Percentiles rank a stretch among this genome's conserved stretches.
Evolutionary conservation across 2,113 vertebrate genomes (phyloP).

Genomic region (Scomber japonicus): DNA sequence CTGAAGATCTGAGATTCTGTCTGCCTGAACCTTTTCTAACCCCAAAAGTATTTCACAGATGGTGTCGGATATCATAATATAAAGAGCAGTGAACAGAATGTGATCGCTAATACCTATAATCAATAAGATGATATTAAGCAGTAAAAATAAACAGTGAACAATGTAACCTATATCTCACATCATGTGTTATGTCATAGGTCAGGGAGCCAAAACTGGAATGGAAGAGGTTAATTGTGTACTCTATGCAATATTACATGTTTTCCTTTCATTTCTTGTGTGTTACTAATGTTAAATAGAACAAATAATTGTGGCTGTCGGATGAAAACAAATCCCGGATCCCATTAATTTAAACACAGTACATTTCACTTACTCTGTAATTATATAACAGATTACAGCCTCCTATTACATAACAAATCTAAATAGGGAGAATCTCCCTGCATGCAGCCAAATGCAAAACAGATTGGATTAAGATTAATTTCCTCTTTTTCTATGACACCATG

Average conservation of each 20-base stretch:
- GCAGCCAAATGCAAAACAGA: conserved; percentile 37
- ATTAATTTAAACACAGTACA: conserved; percentile 30
- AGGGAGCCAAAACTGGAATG: not conserved
- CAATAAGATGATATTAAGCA: not conserved
- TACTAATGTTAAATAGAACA: conserved; percentile 34
- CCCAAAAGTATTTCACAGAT: not conserved
- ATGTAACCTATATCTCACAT: not conserved
- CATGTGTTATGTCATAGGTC: not conserved
- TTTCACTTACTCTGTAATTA: conserved; percentile 55
- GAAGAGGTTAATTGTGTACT: not conserved
- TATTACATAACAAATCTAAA: conserved; percentile 48
- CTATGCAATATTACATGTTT: not conserved
- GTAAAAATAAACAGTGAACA: not conserved
- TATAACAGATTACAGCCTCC: conserved; percentile 53
- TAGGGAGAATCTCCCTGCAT: conserved; percentile 26
- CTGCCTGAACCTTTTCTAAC: not conserved
- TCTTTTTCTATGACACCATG: conserved; percentile 7
- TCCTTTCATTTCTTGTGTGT: not conserved
- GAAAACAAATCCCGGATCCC: conserved; percentile 38
- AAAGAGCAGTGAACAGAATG: too few relatives aligned
- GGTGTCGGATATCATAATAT: too few relatives aligned
- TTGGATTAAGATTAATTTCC: conserved; percentile 32
- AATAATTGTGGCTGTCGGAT: not conserved
- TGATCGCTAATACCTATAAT: too few relatives aligned
- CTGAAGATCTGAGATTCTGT: not conserved